Evolutionary conservation across 1,140 invertebrate genomes (phyloP).

Genomic region (Drosophila asahinai): DNA sequence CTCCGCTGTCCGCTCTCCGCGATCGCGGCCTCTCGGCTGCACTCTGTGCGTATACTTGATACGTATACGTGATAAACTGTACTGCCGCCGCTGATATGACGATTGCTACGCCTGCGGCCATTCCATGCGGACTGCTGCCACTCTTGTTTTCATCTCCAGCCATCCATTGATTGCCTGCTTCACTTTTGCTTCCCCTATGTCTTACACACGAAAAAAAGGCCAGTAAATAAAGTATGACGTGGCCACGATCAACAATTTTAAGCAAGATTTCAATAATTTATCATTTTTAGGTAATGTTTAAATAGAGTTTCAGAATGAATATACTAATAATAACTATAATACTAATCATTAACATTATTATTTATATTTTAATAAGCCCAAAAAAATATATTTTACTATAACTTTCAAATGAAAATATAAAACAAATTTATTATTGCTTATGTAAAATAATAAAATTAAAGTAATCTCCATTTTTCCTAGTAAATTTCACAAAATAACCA

Average conservation of each 20-base stretch:
- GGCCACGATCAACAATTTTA: not conserved
- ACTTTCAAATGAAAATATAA: too few species aligned
- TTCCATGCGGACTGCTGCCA: constrained; percentile 24
- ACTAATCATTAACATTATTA: too few species aligned
- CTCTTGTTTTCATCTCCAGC: constrained; percentile 53
- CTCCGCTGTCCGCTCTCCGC: constrained; percentile 7
- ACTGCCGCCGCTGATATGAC: constrained; percentile 12
- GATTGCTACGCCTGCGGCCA: constrained; percentile 7
- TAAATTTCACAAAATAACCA: not conserved
- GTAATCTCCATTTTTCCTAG: accelerated
- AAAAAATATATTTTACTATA: too few species aligned
- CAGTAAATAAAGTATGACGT: not conserved
- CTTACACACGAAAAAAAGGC: not conserved
- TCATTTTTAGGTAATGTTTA: too few species aligned
- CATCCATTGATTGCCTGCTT: constrained; percentile 42
- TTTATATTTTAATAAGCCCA: too few species aligned
- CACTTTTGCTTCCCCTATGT: constrained; percentile 3
- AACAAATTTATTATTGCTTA: too few species aligned
- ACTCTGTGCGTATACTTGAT: constrained; percentile 35
- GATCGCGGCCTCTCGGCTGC: constrained; percentile 20
- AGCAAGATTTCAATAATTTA: too few species aligned
- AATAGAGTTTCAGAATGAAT: not conserved
- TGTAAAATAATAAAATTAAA: not conserved
- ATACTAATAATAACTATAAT: too few species aligned
- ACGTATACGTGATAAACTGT: constrained; percentile 43